These are phyloP conservation scores for Epinephelus fuscoguttatus DNA, from an alignment of 2,113 vertebrate genomes.

Conservation along the genomic window DNA sequence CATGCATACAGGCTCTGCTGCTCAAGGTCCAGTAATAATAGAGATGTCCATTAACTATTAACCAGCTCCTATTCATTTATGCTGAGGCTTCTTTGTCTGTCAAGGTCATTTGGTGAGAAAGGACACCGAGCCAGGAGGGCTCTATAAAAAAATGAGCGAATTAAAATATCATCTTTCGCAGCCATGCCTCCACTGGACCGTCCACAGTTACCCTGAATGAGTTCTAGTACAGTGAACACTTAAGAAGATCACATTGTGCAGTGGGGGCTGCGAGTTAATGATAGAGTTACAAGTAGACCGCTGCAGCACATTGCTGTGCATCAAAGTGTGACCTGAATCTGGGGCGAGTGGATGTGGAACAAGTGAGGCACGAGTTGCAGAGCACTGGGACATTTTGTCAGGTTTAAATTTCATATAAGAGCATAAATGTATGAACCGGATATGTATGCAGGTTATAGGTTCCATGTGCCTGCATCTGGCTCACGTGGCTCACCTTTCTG, in stretches of 20 bases:
- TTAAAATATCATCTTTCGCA: constrained; percentile 73
- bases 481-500: constrained; percentile 2
- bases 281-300: constrained; percentile 62
- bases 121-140: constrained; percentile 33
- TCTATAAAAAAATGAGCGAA: constrained; percentile 52
- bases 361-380: constrained; percentile 25
- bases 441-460: not conserved
- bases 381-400: not conserved
- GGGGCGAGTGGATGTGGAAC: constrained; percentile 43
- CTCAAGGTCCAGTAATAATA: constrained; percentile 53
- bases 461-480: not conserved
- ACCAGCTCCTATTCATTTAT: constrained; percentile 60
- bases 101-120: constrained; percentile 54
- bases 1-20: constrained; percentile 15
- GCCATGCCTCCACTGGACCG: constrained; percentile 42
- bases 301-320: constrained; percentile 70
- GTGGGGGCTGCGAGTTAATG: constrained; percentile 51
- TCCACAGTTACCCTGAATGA: constrained; percentile 29
- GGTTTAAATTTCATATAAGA: not conserved
- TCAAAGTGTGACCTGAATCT: constrained; percentile 68
- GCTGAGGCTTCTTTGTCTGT: constrained; percentile 56
- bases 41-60: constrained; percentile 76
- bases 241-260: constrained; percentile 52
- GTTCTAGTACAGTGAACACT: constrained; percentile 58
- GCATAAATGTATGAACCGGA: not conserved